Evolutionary conservation across 2,888 invertebrate genomes (phyloP).

Genomic region (Calameuta pallipes): DNA sequence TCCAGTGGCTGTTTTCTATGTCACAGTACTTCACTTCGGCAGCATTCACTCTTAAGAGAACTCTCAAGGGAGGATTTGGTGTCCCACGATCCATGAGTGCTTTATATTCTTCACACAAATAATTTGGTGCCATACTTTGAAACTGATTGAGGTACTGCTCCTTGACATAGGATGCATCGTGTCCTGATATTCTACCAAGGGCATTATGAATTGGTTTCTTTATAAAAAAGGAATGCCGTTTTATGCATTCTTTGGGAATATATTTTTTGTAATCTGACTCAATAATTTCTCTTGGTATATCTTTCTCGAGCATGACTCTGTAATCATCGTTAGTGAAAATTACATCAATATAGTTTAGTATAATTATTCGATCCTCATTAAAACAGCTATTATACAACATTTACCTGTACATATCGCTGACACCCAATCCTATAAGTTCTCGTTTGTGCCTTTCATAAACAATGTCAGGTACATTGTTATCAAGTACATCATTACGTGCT

Average conservation of each 20-base stretch:
- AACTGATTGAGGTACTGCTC: slow-evolving; percentile 84
- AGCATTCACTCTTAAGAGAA: slow-evolving; percentile 65
- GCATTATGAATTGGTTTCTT: slow-evolving; percentile 80
- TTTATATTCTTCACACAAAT: slow-evolving; percentile 80
- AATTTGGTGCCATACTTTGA: slow-evolving; percentile 84
- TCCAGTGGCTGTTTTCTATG: slow-evolving; percentile 45
- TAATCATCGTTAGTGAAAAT: slow-evolving; percentile 47
- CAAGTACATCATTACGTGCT: slow-evolving; percentile 83
- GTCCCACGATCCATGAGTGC: slow-evolving; percentile 74
- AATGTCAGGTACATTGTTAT: slow-evolving; percentile 83
- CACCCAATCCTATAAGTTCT: slow-evolving; percentile 85
- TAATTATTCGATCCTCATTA: background rate
- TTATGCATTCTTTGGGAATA: slow-evolving; percentile 82
- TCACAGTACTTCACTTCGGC: slow-evolving; percentile 54
- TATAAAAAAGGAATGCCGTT: slow-evolving; percentile 80
- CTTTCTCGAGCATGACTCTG: slow-evolving; percentile 82
- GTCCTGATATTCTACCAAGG: slow-evolving; percentile 71
- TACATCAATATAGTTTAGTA: background rate
- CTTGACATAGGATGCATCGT: slow-evolving; percentile 79
- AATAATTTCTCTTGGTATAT: slow-evolving; percentile 74
- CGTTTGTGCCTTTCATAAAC: slow-evolving; percentile 81
- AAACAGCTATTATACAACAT: background rate
- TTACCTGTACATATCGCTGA: slow-evolving; percentile 82
- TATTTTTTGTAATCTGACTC: slow-evolving; percentile 85
- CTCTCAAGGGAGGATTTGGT: slow-evolving; percentile 82